Evolutionary conservation across 1,140 invertebrate genomes (phyloP).

Genomic region (Leptinotarsa lineolata): DNA sequence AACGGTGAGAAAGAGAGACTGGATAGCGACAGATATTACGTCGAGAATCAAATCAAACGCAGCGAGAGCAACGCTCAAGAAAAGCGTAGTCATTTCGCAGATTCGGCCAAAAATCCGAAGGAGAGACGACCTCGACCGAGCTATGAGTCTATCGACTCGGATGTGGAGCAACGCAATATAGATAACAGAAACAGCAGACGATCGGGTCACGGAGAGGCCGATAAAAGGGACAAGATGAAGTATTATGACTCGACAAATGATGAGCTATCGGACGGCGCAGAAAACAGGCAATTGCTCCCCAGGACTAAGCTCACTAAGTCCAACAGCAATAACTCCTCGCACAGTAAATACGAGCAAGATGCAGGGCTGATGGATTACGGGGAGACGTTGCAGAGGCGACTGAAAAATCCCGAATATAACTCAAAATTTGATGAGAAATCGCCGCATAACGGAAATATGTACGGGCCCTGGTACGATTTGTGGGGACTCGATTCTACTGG

Average conservation of each 20-base stretch:
- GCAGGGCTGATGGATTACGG: slow-evolving; percentile 58
- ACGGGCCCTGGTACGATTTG: slow-evolving; percentile 85
- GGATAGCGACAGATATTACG: slow-evolving; percentile 57
- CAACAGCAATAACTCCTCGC: slow-evolving; percentile 57
- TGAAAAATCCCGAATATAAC: slow-evolving; percentile 57
- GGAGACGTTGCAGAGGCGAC: slow-evolving; percentile 55
- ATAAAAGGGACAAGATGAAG: slow-evolving; percentile 46
- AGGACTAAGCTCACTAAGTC: slow-evolving; percentile 72
- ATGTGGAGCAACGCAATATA: slow-evolving; percentile 56
- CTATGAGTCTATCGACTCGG: slow-evolving; percentile 51
- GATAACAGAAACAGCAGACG: slow-evolving; percentile 52
- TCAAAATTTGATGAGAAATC: slow-evolving; percentile 63
- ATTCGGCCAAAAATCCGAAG: slow-evolving; percentile 35
- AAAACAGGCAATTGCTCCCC: slow-evolving; percentile 68
- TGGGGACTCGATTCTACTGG: slow-evolving; percentile 71
- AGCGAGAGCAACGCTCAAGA: slow-evolving; percentile 58
- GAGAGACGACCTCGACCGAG: slow-evolving; percentile 56
- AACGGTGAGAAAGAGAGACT: slow-evolving; percentile 54
- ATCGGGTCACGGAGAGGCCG: slow-evolving; percentile 49
- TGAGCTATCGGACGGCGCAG: slow-evolving; percentile 61
- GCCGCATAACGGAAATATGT: slow-evolving; percentile 67
- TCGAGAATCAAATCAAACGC: slow-evolving; percentile 58
- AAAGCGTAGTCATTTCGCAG: slow-evolving; percentile 44
- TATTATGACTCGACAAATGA: slow-evolving; percentile 63
- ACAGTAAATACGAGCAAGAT: slow-evolving; percentile 48